These are phyloP conservation scores for Diadumene lineata DNA, from an alignment of 92 coral and sea anemone genomes.

Conservation along the genomic window DNA sequence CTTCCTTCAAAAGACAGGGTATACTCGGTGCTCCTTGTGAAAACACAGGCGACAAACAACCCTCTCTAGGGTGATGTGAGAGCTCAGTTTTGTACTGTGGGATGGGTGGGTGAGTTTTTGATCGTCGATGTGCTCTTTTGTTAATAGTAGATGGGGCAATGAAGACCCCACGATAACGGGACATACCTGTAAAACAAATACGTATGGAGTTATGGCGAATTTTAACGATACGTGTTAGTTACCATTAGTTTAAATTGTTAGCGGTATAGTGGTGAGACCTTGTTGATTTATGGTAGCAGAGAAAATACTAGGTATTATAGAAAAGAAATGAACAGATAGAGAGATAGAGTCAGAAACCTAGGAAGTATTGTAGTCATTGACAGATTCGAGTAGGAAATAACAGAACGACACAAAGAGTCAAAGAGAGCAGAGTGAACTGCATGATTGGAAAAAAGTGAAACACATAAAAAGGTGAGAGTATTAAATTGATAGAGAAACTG, in stretches of 20 bases:
- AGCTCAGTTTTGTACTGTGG: slow-evolving; percentile 26
- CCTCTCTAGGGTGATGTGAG: slow-evolving; percentile 25
- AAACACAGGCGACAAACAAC: slow-evolving; percentile 1
- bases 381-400: no score
- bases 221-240: slow-evolving; percentile 13
- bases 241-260: background rate
- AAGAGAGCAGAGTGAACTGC: no score
- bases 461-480: no score
- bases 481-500: no score
- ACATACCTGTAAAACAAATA: slow-evolving; percentile 58
- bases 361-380: no score
- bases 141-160: slow-evolving; percentile 46
- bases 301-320: no score
- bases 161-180: slow-evolving; percentile 62
- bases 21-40: slow-evolving; percentile 26
- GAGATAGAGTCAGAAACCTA: no score
- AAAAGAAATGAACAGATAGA: no score
- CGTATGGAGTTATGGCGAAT: slow-evolving; percentile 37
- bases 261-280: no score
- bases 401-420: no score
- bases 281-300: no score
- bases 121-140: slow-evolving; percentile 39
- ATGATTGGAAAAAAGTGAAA: no score
- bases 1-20: slow-evolving; percentile 23
- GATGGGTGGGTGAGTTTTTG: slow-evolving; percentile 33